Base-by-base conservation (phyloP, 2,888 invertebrate genomes). In the Leptinotarsa haldemani region DNA sequence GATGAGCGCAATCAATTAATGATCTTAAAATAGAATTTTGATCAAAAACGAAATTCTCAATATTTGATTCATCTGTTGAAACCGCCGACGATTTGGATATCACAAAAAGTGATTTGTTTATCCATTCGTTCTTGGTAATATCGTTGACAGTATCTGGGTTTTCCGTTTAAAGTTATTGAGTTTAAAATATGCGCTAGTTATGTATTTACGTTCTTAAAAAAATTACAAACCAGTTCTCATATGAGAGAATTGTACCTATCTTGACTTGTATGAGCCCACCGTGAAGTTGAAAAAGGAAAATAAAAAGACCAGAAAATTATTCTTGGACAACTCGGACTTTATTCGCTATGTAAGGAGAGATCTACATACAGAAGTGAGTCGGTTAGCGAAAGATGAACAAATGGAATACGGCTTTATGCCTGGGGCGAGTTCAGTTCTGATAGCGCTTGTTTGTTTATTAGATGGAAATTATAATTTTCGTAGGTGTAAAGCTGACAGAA, bases 211-310 rank as follows among this genome's bases (percentile, higher is more conserved):
- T 40, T 52, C 48, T 65, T 58, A 63, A 74, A 71, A 69, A 66
- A 71, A 81, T 81, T 81, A 79, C 79, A 80, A 82, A 82, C 82
- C 82, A 80, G 82, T 82, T 83, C 78, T 80, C 77, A 67, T 67
- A 56, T 15, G 78, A 78, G 81, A 78, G 81, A 80, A 80, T 82
- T 80, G 80, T 81, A 63, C 58, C 47, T 61, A 80, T 80, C 78
- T 80, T 78, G 77, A 79, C 79, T 80, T 78, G 79, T 79, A 70
- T 72, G 74, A 81, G 83, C 81, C 83, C 82, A 81, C 83, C 83
- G 78, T 76, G 80, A 81, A 80, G 82, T 77, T 74, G 78, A 82
- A 81, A 80, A 74, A 64, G 68, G 69, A 78, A 74, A 79, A 78
- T 76, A 83, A 82, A 81, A 83, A 80, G 70, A 79, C 76, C 67